Evolutionary conservation across 2,888 invertebrate genomes (phyloP).

Genomic region (Archips xylosteana): DNA sequence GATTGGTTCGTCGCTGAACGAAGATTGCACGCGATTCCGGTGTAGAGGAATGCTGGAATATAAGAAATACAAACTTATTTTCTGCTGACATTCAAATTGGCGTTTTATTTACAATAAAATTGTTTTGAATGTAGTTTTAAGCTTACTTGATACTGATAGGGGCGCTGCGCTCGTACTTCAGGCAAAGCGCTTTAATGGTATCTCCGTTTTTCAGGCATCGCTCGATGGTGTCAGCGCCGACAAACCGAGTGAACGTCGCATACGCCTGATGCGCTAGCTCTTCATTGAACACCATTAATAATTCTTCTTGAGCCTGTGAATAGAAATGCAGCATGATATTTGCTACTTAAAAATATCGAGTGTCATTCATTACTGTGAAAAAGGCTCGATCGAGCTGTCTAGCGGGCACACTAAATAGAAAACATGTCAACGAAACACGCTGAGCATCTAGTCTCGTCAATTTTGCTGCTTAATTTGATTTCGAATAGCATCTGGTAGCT

Average conservation of each 20-base stretch:
- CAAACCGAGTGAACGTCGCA: slow-evolving; percentile 89
- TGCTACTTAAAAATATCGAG: background rate
- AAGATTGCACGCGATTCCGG: slow-evolving; percentile 67
- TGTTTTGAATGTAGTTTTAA: too few relatives aligned
- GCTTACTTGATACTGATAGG: slow-evolving; percentile 25
- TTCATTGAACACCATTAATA: slow-evolving; percentile 92
- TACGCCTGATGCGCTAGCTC: slow-evolving; percentile 95
- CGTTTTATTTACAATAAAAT: too few relatives aligned
- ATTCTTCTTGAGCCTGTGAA: slow-evolving; percentile 89
- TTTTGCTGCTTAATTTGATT: too few relatives aligned
- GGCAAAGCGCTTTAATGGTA: slow-evolving; percentile 91
- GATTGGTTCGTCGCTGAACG: slow-evolving; percentile 73
- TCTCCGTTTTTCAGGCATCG: slow-evolving; percentile 91
- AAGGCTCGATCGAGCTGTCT: too few relatives aligned
- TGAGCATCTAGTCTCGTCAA: too few relatives aligned
- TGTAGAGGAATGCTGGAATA: slow-evolving; percentile 61
- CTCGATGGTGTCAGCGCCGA: slow-evolving; percentile 90
- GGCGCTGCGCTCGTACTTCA: slow-evolving; percentile 84
- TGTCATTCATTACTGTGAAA: too few relatives aligned
- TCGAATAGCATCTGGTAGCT: too few relatives aligned
- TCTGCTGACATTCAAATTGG: too few relatives aligned
- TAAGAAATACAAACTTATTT: too few relatives aligned
- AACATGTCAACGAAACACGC: too few relatives aligned
- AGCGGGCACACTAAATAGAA: too few relatives aligned
- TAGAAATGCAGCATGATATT: background rate